Conservation (phyloP, 2,888 invertebrate genomes). For the Eupithecia abbreviata region DNA sequence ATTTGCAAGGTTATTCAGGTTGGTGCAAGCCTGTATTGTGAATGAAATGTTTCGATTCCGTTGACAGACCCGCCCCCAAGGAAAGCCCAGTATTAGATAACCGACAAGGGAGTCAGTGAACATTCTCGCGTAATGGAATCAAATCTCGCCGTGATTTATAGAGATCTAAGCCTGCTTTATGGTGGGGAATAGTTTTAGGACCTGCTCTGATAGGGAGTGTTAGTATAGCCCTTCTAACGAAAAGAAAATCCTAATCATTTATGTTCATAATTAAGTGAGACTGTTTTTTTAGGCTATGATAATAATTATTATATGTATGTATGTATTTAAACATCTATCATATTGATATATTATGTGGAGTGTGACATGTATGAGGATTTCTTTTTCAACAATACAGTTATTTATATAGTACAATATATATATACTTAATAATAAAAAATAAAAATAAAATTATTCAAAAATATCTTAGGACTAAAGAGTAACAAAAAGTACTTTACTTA, state of each 20-base stretch:
- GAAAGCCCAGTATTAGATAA: constrained; percentile 54
- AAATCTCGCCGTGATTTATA: constrained; percentile 42
- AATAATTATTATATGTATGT: too few species aligned
- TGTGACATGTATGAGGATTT: neutral
- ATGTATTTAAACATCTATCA: neutral
- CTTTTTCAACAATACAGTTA: neutral
- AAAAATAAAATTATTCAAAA: too few species aligned
- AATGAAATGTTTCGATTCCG: constrained; percentile 47
- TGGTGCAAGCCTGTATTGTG: neutral
- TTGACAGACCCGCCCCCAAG: constrained; percentile 48
- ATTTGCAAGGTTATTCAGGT: neutral
- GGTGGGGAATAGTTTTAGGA: constrained; percentile 24
- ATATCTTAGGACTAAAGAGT: too few species aligned
- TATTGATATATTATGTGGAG: neutral
- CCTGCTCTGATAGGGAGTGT: neutral
- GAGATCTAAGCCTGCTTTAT: constrained; percentile 34
- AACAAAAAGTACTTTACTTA: too few species aligned
- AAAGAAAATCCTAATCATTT: neutral
- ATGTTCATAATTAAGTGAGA: neutral
- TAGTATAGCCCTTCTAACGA: neutral
- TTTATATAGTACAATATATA: too few species aligned
- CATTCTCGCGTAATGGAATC: constrained; percentile 50
- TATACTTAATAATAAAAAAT: too few species aligned
- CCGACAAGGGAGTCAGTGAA: constrained; percentile 49
- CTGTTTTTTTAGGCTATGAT: too few species aligned